These are phyloP conservation scores for Condylura cristata DNA, from an alignment of 2,113 vertebrate genomes.

Conservation along the genomic window DNA sequence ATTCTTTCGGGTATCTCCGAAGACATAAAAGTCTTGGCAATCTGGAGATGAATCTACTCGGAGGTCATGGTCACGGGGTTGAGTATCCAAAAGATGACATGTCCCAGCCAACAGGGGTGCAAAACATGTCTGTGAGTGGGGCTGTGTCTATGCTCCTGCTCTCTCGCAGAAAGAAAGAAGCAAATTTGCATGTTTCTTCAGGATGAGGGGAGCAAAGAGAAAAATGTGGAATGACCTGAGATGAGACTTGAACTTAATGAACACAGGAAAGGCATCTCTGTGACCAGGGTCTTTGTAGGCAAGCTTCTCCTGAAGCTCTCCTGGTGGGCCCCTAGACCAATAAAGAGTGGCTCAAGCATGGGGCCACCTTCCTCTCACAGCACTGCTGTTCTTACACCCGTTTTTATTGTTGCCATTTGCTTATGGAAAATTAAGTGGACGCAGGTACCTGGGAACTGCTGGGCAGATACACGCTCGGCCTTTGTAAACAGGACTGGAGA, in stretches of 20 bases:
- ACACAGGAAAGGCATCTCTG: rapidly evolving
- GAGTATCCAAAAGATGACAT: neutral
- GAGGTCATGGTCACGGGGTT: neutral
- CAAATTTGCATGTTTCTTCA: neutral
- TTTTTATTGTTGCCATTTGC: neutral
- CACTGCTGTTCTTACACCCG: neutral
- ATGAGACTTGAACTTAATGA: neutral
- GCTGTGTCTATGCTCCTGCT: neutral
- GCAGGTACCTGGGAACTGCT: neutral
- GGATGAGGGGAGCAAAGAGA: neutral
- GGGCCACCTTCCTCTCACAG: neutral
- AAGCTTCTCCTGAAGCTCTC: neutral
- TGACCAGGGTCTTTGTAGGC: rapidly evolving
- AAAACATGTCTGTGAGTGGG: neutral
- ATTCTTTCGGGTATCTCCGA: neutral
- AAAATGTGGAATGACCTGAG: neutral
- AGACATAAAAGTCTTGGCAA: neutral
- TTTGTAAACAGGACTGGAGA: neutral
- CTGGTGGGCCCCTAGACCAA: neutral
- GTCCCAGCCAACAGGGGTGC: neutral
- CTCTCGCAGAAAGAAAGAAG: neutral
- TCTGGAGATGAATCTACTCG: neutral
- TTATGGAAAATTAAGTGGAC: neutral
- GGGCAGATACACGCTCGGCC: rapidly evolving
- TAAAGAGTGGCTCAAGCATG: neutral